Evolutionary conservation across 2,888 invertebrate genomes (phyloP), one percentile per base, ranked within the genome.

Genomic region (Pterobdella sp.): DNA sequence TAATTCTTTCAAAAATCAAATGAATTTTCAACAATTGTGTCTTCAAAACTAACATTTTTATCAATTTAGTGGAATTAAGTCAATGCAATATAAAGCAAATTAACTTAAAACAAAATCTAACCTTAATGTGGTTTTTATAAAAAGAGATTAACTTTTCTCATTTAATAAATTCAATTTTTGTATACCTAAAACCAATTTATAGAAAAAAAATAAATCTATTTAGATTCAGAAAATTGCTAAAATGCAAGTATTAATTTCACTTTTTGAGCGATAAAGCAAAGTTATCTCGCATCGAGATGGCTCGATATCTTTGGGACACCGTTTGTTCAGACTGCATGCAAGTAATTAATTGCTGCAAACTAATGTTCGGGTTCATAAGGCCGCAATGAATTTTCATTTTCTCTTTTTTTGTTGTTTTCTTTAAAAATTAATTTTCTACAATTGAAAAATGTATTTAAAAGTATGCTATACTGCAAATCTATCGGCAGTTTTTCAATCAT

Each of bases 1-100:
- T 42, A 42, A 42, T 22, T 42, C 22, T 42, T 42, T 14, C 7
- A 14, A 14, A 22, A 42, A 42, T 42, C 7, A 42, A 42, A 42
- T 42, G 49, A 56, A 14, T 42, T 42, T 42, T 42, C 42, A 18
- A 42, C 42, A 42, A 14, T 42, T 42, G 7, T 42, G 7, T 42
- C 42, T 42, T 7, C 42, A 56, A 56, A 14, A 22, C n/a, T 3
- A 26, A 22, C 7, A n/a, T 56, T 56, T 56, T 56, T 56, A 56
- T 56, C 60, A 56, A 56, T 56, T 56, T 22, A 3, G 4, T 56
- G 3, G n/a, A 22, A 56, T 56, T 56, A 56, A 56, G 60, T 56
- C 26, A 4, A 22, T 56, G n/a, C 60, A 56, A 56, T 56, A 56
- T 26, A 56, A 56, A 56, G 60, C 60, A 56, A 56, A 56, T 56